A percentile compares a stretch with the other conserved stretches of the same genome.
Conservation (phyloP, 2,888 invertebrate genomes). For the Sceliomorpha sp. region DNA sequence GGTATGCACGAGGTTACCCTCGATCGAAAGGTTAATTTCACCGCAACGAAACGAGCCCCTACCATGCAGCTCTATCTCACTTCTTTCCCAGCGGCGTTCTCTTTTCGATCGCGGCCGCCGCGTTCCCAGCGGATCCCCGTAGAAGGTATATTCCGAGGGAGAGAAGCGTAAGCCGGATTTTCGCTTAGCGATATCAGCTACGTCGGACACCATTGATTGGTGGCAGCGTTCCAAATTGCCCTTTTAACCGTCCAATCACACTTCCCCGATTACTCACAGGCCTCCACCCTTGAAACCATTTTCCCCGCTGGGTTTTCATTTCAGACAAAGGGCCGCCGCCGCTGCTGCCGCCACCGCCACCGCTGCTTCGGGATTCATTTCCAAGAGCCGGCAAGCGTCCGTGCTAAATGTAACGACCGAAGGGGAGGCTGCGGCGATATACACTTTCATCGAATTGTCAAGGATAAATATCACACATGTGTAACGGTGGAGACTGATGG, state of each 20-base stretch:
- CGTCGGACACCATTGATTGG: slow-evolving; percentile 69
- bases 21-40: slow-evolving; percentile 68
- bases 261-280: slow-evolving; percentile 50
- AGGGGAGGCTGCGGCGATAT: background rate
- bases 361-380: slow-evolving; percentile 25
- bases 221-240: slow-evolving; percentile 72
- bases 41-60: slow-evolving; percentile 60
- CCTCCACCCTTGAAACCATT: slow-evolving; percentile 27
- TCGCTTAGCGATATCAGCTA: slow-evolving; percentile 64
- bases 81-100: slow-evolving; percentile 16
- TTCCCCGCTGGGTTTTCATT: slow-evolving; percentile 28
- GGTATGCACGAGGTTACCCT: slow-evolving; percentile 60
- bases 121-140: slow-evolving; percentile 58
- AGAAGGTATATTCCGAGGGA: slow-evolving; percentile 55
- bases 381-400: slow-evolving; percentile 6
- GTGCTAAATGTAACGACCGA: slow-evolving; percentile 32
- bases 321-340: slow-evolving; percentile 33
- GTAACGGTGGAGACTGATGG: too few species aligned
- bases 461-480: slow-evolving; percentile 17
- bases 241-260: slow-evolving; percentile 64
- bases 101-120: slow-evolving; percentile 34
- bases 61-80: slow-evolving; percentile 22
- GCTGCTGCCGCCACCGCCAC: slow-evolving; percentile 11
- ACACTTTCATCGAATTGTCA: slow-evolving; percentile 16
- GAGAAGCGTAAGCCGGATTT: slow-evolving; percentile 65